Percentiles rank a stretch among this genome's conserved stretches.
These are phyloP conservation scores for Magallana angulata DNA, from an alignment of 1,140 invertebrate species.

Conservation along the genomic window DNA sequence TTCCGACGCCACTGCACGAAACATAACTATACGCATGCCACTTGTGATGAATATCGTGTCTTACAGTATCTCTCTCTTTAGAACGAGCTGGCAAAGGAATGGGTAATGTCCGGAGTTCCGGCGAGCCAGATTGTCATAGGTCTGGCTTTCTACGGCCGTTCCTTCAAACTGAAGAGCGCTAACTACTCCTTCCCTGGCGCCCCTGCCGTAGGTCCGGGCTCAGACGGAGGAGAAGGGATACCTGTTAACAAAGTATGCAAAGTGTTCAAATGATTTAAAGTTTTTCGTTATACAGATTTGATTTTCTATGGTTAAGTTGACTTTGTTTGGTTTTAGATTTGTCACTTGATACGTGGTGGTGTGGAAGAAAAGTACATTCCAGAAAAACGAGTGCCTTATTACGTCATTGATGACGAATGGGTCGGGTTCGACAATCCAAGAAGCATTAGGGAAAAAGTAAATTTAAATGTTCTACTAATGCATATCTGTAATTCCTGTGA, in stretches of 20 bases:
- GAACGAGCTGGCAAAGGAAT: constrained; percentile 44
- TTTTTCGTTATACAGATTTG: no score
- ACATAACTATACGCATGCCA: no score
- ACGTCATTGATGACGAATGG: constrained; percentile 90
- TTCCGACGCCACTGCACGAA: no score
- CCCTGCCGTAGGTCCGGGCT: constrained; percentile 40
- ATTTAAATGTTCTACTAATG: not conserved
- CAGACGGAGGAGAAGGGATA: constrained; percentile 48
- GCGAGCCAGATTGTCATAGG: constrained; percentile 46
- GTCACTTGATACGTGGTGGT: constrained; percentile 48
- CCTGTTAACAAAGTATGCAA: constrained; percentile 47
- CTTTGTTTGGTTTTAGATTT: constrained; percentile 38
- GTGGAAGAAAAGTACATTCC: constrained; percentile 26
- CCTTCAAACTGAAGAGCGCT: constrained; percentile 34
- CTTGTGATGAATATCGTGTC: no score
- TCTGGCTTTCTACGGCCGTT: constrained; percentile 46
- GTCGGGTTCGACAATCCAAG: constrained; percentile 91
- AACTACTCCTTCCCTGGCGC: constrained; percentile 45
- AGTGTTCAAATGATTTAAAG: no score
- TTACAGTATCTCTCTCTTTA: not conserved
- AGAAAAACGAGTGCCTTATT: constrained; percentile 83
- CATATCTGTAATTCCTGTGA: no score
- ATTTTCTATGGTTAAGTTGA: no score
- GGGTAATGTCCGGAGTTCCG: constrained; percentile 44
- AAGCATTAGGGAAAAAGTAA: constrained; percentile 87